Evolutionary conservation across 2,113 vertebrate genomes (phyloP).

Genomic region (Anoura caudifer): DNA sequence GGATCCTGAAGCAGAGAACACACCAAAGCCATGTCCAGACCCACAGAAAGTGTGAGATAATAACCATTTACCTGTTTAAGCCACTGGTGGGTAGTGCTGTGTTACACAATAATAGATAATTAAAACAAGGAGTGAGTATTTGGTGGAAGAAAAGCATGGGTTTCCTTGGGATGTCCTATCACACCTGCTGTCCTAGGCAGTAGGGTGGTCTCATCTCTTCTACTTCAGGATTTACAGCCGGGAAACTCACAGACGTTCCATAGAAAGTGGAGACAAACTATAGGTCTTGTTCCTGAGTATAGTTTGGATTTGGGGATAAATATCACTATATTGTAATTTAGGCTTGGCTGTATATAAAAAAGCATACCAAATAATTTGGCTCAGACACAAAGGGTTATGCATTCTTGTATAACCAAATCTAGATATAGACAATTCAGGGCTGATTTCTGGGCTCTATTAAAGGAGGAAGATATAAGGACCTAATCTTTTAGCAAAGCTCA

Average conservation of each 20-base stretch:
- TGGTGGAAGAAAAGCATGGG: neutral
- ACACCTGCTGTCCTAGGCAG: neutral
- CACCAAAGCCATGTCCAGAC: fast-evolving
- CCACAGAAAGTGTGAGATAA: neutral
- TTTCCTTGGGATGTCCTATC: neutral
- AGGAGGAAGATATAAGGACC: neutral
- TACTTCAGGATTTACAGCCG: neutral
- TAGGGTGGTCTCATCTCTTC: neutral
- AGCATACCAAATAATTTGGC: neutral
- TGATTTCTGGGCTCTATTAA: neutral
- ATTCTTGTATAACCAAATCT: neutral
- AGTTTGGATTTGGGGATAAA: neutral
- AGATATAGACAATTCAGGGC: neutral
- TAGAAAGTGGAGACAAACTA: neutral
- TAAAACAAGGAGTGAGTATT: neutral
- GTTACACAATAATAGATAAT: neutral
- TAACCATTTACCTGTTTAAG: neutral
- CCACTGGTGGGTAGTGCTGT: neutral
- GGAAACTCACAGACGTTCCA: neutral
- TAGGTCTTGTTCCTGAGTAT: neutral
- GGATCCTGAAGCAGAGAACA: neutral
- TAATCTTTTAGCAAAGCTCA: neutral
- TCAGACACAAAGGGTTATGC: neutral
- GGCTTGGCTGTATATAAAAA: neutral
- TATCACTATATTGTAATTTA: neutral